Evolutionary conservation across 2,797 vertebrate genomes (phyloP), one percentile per base, ranked within the genome.

Genomic region (Malurus splendens): DNA sequence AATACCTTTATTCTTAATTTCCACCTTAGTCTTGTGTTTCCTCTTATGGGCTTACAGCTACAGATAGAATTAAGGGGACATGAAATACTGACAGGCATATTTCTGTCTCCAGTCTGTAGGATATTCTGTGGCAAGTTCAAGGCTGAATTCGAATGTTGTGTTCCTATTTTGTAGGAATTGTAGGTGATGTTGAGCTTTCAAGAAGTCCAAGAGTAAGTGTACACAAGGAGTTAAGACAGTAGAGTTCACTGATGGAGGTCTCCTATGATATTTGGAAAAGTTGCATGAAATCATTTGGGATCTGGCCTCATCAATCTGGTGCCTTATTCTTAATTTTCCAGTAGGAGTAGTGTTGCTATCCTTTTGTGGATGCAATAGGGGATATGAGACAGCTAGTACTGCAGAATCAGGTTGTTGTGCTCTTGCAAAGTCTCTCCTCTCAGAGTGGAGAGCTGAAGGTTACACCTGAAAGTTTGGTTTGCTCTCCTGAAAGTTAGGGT

Each of bases 11-110:
- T 39, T 62, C 42, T 22, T 48, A 18, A 72, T 56, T 87, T 75
- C 71, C 16, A 38, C 23, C 7, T 27, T 33, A 56, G 25, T 17
- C 33, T 84, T 47, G 12, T 28, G 22, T 56, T 85, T 25, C 25
- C 10, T 59, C 18, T 41, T 36, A 32, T 0, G 0, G 22, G 18
- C 3, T 64, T 64, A 16, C 4, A 28, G 11, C 50, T 57, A 39
- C 25, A 51, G 54, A 7, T 7, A 42, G 30, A 50, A 28, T 36
- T 44, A 44, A 24, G 3, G 14, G 9, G 2, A 22, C 9, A 5
- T 33, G 47, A 36, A 79, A 68, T 85, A 64, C 33, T 60, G 51
- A 59, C 7, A 45, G 59, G 25, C 10, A 38, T 19, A n/a, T 64
- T 72, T 90, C 36, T 44, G 12, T 30, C 36, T 48, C 39, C 11